phyloP scores from a whole-genome alignment of 2,113 vertebrate genomes.

The Onychostruthus taczanowskii region DNA sequence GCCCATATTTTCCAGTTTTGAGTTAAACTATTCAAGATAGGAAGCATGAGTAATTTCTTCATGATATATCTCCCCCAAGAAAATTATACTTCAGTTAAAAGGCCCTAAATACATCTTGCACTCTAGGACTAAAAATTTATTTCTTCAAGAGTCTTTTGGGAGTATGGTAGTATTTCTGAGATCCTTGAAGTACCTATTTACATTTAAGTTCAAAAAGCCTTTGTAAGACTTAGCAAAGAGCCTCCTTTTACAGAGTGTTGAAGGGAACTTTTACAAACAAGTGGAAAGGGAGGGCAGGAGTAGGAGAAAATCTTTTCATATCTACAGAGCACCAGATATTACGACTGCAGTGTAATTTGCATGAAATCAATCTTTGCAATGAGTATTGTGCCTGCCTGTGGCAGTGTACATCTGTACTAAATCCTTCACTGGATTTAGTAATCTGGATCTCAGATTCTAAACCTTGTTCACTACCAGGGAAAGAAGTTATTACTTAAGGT shows the following conservation, averaged over 20 bases:
- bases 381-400: background rate
- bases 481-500: background rate
- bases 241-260: background rate
- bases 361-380: background rate
- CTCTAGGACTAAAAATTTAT: background rate
- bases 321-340: background rate
- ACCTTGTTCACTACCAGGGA: background rate
- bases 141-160: background rate
- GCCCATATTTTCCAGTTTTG: background rate
- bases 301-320: background rate
- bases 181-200: constrained; percentile 30
- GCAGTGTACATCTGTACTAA: background rate
- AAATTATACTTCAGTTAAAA: constrained; percentile 13
- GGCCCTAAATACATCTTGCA: background rate
- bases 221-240: background rate
- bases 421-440: background rate
- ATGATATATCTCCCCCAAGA: background rate
- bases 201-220: constrained; percentile 18
- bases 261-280: background rate
- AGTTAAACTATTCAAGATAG: background rate
- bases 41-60: constrained; percentile 3
- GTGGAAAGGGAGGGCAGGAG: background rate
- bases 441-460: background rate
- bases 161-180: background rate
- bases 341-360: background rate